phyloP scores from a whole-genome alignment of 2,888 invertebrate species.

The Rotaria socialis region DNA sequence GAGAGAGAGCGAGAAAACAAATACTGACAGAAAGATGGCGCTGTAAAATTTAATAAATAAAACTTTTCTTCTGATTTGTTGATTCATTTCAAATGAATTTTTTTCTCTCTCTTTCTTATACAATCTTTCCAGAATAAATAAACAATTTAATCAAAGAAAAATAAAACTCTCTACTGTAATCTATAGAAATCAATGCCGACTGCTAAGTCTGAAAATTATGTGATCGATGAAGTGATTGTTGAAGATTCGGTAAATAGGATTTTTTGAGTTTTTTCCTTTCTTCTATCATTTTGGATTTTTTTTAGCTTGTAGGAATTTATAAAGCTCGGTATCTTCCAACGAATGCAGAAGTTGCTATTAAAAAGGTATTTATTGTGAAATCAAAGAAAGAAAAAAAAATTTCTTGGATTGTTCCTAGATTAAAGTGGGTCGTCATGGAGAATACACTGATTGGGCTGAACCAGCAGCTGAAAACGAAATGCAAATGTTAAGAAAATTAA shows the following conservation, averaged over 20 bases:
- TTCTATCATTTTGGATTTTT: too few species aligned
- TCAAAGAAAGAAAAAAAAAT: too few species aligned
- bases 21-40: constrained; percentile 13
- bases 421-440: constrained; percentile 22
- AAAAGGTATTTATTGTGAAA: background rate
- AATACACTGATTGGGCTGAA: constrained; percentile 17
- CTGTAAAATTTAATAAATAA: background rate
- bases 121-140: background rate
- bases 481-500: constrained; percentile 24
- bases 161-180: background rate
- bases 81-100: background rate
- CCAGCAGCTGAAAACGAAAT: constrained; percentile 31
- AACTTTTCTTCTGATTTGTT: background rate
- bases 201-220: background rate
- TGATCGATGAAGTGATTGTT: constrained; percentile 15
- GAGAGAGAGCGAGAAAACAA: background rate
- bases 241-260: constrained; percentile 11
- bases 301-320: background rate
- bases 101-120: background rate
- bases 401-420: background rate
- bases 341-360: background rate
- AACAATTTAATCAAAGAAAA: background rate
- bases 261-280: too few species aligned
- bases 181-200: background rate
- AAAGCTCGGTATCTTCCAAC: background rate